Evolutionary conservation across 2,888 invertebrate species (phyloP).

Genomic region (Macrophya annulata): DNA sequence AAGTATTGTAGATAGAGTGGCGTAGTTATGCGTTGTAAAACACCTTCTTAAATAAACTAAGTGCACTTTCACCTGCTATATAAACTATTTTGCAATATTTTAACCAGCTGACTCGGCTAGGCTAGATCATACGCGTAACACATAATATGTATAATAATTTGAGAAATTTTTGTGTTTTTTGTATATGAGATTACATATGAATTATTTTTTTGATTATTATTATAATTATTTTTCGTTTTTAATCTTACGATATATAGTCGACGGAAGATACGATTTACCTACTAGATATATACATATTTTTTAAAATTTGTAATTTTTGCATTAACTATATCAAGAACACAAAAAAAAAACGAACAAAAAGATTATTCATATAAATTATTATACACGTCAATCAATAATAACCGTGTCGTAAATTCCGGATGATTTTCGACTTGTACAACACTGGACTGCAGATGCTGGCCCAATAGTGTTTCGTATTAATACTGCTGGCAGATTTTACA

Average conservation of each 20-base stretch:
- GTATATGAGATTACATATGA: background rate
- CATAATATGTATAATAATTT: background rate
- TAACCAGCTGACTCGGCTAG: background rate
- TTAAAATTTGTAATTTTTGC: no score
- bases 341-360: background rate
- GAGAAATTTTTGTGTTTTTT: background rate
- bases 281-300: no score
- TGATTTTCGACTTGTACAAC: background rate
- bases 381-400: background rate
- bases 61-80: conserved; percentile 72
- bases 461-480: no score
- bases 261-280: no score
- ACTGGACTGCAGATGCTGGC: no score
- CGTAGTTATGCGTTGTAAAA: conserved; percentile 14
- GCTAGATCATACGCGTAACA: background rate
- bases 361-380: background rate
- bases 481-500: no score
- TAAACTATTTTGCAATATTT: conserved; percentile 67
- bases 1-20: background rate
- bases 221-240: background rate
- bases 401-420: background rate
- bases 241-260: no score
- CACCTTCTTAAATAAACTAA: conserved; percentile 72
- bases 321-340: no score
- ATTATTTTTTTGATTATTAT: no score